Conservation (phyloP, 2,113 vertebrate species). For the Tachysurus vachellii region DNA sequence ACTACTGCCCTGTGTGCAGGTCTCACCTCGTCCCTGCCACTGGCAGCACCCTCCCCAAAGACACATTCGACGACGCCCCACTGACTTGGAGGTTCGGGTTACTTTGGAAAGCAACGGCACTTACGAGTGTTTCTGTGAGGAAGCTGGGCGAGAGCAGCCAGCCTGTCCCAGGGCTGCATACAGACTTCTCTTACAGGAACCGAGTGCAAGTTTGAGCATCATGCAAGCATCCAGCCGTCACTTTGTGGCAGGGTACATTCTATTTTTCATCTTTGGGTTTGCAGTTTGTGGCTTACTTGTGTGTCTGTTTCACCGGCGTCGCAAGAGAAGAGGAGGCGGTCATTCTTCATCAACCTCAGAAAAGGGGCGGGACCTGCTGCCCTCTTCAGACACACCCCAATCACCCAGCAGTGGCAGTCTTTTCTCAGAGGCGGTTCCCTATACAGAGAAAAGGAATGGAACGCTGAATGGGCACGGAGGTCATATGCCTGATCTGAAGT, state of each 20-base stretch:
- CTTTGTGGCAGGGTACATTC: conserved; percentile 57
- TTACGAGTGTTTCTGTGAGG: conserved; percentile 80
- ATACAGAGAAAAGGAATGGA: conserved; percentile 76
- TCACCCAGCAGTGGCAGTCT: conserved; percentile 78
- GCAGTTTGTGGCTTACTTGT: conserved; percentile 51
- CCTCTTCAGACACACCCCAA: conserved; percentile 79
- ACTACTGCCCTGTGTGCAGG: conserved; percentile 73
- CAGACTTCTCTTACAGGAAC: conserved; percentile 67
- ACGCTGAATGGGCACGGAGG: conserved; percentile 77
- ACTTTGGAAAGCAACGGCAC: conserved; percentile 70
- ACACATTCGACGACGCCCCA: conserved; percentile 66
- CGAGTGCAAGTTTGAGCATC: conserved; percentile 38
- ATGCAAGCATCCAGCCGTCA: conserved; percentile 51
- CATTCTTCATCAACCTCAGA: conserved; percentile 66
- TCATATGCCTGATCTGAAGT: conserved; percentile 54
- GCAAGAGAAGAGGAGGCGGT: conserved; percentile 33
- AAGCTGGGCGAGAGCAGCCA: conserved; percentile 65
- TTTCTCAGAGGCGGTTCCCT: conserved; percentile 72
- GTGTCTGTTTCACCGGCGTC: conserved; percentile 33
- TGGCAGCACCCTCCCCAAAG: conserved; percentile 75
- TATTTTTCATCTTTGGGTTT: conserved; percentile 73
- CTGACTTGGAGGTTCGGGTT: conserved; percentile 78
- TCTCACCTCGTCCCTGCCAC: conserved; percentile 76
- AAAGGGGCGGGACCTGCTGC: conserved; percentile 71
- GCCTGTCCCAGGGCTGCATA: conserved; percentile 75